phyloP scores from a whole-genome alignment of 2,797 vertebrate species.

The Notoglanidium macrostoma region DNA sequence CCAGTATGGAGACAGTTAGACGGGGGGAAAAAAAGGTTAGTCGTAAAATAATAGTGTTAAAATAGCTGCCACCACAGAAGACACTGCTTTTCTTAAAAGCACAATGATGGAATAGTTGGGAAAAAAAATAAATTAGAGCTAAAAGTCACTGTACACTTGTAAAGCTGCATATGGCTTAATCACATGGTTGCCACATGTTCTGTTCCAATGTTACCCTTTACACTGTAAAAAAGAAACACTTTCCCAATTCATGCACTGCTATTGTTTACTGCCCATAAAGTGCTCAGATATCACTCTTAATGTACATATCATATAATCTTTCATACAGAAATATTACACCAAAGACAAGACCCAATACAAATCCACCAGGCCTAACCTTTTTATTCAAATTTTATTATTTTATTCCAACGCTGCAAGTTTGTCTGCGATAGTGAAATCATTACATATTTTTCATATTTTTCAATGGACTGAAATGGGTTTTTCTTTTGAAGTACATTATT shows the following conservation, averaged over 20 bases:
- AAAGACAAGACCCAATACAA: not conserved
- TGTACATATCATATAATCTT: not conserved
- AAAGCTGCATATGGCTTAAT: not conserved
- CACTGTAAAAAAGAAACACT: not conserved
- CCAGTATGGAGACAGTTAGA: slow-evolving; percentile 30
- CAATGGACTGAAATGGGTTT: slow-evolving; percentile 26
- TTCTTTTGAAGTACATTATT: not conserved
- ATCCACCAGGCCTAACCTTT: not conserved
- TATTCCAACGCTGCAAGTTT: too few species aligned
- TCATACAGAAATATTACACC: not conserved
- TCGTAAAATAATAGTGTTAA: slow-evolving; percentile 60
- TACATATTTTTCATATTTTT: not conserved
- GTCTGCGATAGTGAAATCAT: too few species aligned
- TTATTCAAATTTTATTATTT: too few species aligned
- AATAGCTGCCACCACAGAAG: slow-evolving; percentile 45
- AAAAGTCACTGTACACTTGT: slow-evolving; percentile 12
- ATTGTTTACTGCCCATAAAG: not conserved
- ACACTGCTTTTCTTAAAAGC: slow-evolving; percentile 51
- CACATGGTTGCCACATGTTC: slow-evolving; percentile 30
- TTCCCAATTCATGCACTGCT: not conserved
- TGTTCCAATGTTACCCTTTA: not conserved
- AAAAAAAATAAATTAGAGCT: not conserved
- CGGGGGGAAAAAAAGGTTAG: slow-evolving; percentile 45
- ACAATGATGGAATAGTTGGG: slow-evolving; percentile 38
- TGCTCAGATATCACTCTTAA: not conserved